A percentile compares a stretch with the other conserved stretches of the same genome.
Conservation (phyloP, 2,797 vertebrate species). For the Valencia hispanica region DNA sequence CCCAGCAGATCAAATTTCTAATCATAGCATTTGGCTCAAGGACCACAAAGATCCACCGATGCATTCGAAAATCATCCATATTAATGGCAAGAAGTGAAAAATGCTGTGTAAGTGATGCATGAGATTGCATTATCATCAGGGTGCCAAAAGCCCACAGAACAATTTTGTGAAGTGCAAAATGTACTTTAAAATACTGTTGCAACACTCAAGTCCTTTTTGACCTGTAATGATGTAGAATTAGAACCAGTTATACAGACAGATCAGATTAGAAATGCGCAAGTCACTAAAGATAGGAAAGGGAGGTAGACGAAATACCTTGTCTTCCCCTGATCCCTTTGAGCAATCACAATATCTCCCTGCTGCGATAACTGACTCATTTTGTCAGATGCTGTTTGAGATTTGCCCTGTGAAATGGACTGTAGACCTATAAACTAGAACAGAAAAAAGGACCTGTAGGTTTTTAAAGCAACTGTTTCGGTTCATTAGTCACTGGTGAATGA, state of each 20-base stretch:
- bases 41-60: conserved; percentile 8
- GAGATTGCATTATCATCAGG: conserved; percentile 8
- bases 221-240: conserved; percentile 17
- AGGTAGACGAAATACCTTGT: conserved; percentile 21
- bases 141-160: conserved; percentile 24
- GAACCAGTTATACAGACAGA: conserved; percentile 3
- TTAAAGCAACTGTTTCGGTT: conserved; percentile 25
- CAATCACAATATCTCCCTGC: conserved; percentile 27
- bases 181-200: conserved; percentile 11
- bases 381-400: conserved; percentile 50
- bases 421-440: conserved; percentile 9
- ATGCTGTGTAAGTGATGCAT: conserved; percentile 22
- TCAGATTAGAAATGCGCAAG: conserved; percentile 3
- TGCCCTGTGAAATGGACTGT: conserved; percentile 38
- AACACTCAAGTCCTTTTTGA: conserved; percentile 5
- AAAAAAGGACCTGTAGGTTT: conserved; percentile 10
- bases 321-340: conserved; percentile 32
- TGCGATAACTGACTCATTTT: conserved; percentile 45
- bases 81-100: conserved; percentile 31
- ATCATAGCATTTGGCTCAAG: conserved; percentile 9
- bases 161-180: conserved; percentile 17
- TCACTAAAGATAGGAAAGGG: conserved; percentile 13
- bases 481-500: conserved; percentile 34
- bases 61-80: conserved; percentile 31
- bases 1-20: conserved; percentile 13